Evolutionary conservation across 2,888 invertebrate species (phyloP).

Genomic region (Amphipoea oculea): DNA sequence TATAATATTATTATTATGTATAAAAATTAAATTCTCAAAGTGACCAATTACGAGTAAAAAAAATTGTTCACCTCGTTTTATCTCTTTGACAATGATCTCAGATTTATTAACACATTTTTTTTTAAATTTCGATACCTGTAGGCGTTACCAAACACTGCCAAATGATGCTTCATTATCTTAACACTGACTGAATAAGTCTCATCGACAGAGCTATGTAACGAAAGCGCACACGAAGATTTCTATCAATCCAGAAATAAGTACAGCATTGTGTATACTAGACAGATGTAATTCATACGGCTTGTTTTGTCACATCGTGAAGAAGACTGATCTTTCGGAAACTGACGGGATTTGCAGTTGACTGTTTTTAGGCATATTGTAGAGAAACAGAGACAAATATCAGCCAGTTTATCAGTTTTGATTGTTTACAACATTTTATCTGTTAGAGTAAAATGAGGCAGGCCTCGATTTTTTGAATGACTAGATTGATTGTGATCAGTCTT

Average conservation of each 20-base stretch:
- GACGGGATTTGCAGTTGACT: constrained; percentile 28
- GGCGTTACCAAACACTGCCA: constrained; percentile 72
- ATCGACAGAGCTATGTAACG: constrained; percentile 28
- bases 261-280: neutral
- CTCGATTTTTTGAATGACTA: neutral
- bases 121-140: constrained; percentile 29
- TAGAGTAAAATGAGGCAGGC: constrained; percentile 5
- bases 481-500: constrained; percentile 31
- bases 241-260: constrained; percentile 23
- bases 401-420: constrained; percentile 9
- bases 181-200: constrained; percentile 39
- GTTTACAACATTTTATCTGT: constrained; percentile 6
- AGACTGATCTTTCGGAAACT: constrained; percentile 51
- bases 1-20: constrained; percentile 35
- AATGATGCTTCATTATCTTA: constrained; percentile 64
- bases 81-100: constrained; percentile 59
- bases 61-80: constrained; percentile 40
- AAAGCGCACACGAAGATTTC: constrained; percentile 21
- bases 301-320: constrained; percentile 27
- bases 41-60: constrained; percentile 61
- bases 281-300: constrained; percentile 3
- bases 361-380: constrained; percentile 6
- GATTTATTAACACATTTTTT: constrained; percentile 19
- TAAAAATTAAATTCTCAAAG: constrained; percentile 64
- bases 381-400: constrained; percentile 5